Evolutionary conservation across 2,113 vertebrate species (phyloP), one percentile per base, ranked within the genome.

Genomic region (human): DNA sequence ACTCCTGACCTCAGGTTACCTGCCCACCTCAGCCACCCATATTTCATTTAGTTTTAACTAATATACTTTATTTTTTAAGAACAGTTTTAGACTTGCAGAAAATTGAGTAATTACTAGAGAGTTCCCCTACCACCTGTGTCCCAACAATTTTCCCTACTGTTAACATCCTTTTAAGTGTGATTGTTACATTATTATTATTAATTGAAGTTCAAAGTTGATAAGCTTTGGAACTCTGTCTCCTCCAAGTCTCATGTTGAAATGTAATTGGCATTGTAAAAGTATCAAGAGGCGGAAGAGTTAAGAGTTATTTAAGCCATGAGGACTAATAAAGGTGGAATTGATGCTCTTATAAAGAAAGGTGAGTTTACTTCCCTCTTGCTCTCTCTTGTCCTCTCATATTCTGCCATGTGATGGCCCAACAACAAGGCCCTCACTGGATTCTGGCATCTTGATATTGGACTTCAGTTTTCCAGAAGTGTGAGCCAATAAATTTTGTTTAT

Each of bases 371-470:
- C 23, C n/a, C 22, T 82, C 52, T 76, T 89, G 40, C 8, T 13
- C 20, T 50, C 23, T 85, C 16, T 18, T 68, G 32, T 38, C 70
- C 20, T 40, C n/a, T 72, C 2, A 3, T 40, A 59, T 13, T 43
- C 3, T 23, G 38, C 32, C 8, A n/a, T n/a, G 8, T n/a, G 4
- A 78, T 61, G 11, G 59, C 23, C 6, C 32, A 35, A 23, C 12
- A 22, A 27, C 2, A 48, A 66, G 14, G 12, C 8, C 3, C 0
- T 64, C 11, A 5, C 3, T 6, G 11, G 23, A 27, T 79, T 16
- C 55, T 83, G 38, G 57, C n/a, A 43, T 8, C 57, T 11, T 61
- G 16, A 61, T 40, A 61, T 6, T 18, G 25, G 5, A 83, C 25
- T 17, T 61, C 38, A 8, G 30, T 2, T 5, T 27, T 43, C 16